Conservation (phyloP, 2,113 vertebrate species). For the Cavia porcellus region DNA sequence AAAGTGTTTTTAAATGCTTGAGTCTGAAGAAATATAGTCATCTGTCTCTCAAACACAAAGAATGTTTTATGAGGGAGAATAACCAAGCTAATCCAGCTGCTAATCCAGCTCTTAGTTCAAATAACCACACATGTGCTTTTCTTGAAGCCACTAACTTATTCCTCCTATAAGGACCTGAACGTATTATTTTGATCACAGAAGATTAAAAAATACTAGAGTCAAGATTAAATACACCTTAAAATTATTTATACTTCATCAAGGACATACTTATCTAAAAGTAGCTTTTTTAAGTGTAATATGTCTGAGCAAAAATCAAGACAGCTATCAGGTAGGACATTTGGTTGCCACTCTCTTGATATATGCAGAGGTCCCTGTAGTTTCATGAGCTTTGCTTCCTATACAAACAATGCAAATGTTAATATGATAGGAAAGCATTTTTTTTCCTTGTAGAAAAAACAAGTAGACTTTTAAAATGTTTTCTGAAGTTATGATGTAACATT, state of each 20-base stretch:
- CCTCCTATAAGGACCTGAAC: too few species aligned
- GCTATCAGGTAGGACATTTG: background rate
- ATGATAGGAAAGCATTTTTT: background rate
- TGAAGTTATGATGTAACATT: background rate
- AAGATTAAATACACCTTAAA: background rate
- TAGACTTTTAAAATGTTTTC: background rate
- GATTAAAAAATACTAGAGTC: background rate
- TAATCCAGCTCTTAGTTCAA: background rate
- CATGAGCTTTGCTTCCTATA: background rate
- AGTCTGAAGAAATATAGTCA: background rate
- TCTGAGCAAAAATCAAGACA: background rate
- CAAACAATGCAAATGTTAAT: background rate
- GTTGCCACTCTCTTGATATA: background rate
- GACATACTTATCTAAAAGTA: background rate
- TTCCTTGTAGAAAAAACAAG: background rate
- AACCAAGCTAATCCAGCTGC: background rate
- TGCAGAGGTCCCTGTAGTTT: background rate
- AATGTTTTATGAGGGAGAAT: background rate
- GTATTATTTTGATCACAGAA: background rate
- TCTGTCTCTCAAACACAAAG: slow-evolving; percentile 14
- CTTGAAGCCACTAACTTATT: background rate
- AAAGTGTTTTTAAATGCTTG: background rate
- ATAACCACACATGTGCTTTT: background rate
- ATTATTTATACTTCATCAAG: background rate
- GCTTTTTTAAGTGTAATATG: background rate